Evolutionary conservation across 2,888 invertebrate genomes (phyloP), one percentile per base, ranked within the genome.

Genomic region (Hydrotaea diabolus): DNA sequence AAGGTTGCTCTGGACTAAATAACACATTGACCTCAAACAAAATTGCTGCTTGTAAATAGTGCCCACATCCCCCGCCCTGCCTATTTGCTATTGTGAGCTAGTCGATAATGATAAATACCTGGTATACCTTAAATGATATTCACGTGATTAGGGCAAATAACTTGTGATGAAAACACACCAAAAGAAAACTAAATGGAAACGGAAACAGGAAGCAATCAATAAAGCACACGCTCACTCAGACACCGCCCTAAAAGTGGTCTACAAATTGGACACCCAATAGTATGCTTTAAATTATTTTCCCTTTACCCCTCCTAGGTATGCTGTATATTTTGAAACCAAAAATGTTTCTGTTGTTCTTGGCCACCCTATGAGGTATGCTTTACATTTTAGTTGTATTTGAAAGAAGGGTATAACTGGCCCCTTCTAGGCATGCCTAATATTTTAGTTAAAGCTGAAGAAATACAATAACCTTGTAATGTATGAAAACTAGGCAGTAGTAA

Each of bases 21-120:
- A 82, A 82, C 49, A 81, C 81, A 81, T 84, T 84, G 81, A 84
- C 84, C 84, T 84, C 84, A 75, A 72, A 83, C 23, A 43, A 69
- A n/a, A 9, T 19, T 39, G 17, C 31, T n/a, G n/a, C 43, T 26
- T 13, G 26, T 69, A 39, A 39, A 39, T 39, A 39, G 1, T 36
- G 1, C 39, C 13, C 39, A 13, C 13, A n/a, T n/a, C n/a, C n/a
- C n/a, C 9, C 39, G 39, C 13, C 1, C 39, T 36, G 36, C 36
- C 36, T 5, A 36, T 36, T 36, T 36, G n/a, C n/a, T n/a, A n/a
- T n/a, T n/a, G n/a, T n/a, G n/a, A 31, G 31, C 7, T 7, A 31
- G 31, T 31, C 31, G 31, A 31, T 31, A 31, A 31, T 31, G 31
- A 31, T 31, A 23, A 57, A 31, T 31, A 31, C 31, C 3, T 31